Conservation (phyloP, 2,113 vertebrate species). For the Paramisgurnus dabryanus region DNA sequence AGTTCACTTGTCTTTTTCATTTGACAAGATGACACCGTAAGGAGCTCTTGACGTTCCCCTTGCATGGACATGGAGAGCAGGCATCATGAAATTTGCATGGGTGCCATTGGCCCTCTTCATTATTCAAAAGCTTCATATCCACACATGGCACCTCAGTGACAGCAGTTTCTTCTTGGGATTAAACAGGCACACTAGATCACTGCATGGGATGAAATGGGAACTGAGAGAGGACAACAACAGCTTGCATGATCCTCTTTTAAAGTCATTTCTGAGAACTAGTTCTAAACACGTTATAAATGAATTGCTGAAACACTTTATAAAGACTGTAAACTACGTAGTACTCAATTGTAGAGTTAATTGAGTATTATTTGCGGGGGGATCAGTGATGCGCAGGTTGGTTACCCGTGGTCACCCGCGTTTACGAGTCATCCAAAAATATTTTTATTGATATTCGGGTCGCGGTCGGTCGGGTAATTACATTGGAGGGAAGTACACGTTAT, state of each 20-base stretch:
- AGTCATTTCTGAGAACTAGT: too few relatives aligned
- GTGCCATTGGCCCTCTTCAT: conserved; percentile 46
- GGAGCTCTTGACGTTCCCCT: conserved; percentile 34
- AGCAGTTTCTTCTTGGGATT: conserved; percentile 50
- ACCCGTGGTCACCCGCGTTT: too few relatives aligned
- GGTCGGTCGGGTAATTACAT: too few relatives aligned
- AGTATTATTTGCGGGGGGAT: too few relatives aligned
- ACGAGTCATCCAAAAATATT: too few relatives aligned
- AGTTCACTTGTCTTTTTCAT: conserved; percentile 32
- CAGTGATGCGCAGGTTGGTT: too few relatives aligned
- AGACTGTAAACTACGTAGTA: too few relatives aligned
- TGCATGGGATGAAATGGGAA: conserved; percentile 5
- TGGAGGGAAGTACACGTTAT: too few relatives aligned
- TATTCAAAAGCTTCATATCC: conserved; percentile 52
- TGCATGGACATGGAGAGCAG: conserved; percentile 42
- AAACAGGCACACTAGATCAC: conserved; percentile 50
- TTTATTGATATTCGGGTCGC: too few relatives aligned
- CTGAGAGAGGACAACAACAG: conserved; percentile 28
- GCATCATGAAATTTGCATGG: conserved; percentile 56
- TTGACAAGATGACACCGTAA: conserved; percentile 51
- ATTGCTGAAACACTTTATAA: too few relatives aligned
- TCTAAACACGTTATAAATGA: too few relatives aligned
- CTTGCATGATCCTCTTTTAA: conserved; percentile 13
- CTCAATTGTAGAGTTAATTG: too few relatives aligned
- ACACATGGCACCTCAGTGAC: conserved; percentile 38